Evolutionary conservation across 1,140 invertebrate genomes (phyloP).

Genomic region (Camponotus pennsylvanicus): DNA sequence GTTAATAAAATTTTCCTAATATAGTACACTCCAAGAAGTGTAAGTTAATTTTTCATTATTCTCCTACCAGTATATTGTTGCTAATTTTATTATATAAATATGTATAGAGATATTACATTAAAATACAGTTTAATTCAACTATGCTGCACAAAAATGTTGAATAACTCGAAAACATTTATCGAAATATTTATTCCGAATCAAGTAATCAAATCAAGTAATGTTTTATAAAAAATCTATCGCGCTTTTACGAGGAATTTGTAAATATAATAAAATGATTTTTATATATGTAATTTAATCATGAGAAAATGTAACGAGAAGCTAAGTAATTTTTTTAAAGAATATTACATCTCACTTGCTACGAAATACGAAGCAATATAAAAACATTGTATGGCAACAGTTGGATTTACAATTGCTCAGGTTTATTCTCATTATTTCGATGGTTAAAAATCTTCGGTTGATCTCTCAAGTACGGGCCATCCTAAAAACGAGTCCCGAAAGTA

Average conservation of each 20-base stretch:
- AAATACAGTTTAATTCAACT: neutral
- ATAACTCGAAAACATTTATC: neutral
- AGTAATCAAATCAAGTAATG: neutral
- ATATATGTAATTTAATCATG: neutral
- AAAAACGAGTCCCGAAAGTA: slow-evolving; percentile 55
- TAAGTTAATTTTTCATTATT: slow-evolving; percentile 1
- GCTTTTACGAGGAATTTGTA: neutral
- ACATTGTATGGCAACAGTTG: neutral
- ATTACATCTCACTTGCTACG: neutral
- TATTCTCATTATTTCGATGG: neutral
- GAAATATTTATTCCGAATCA: neutral
- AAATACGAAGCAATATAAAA: neutral
- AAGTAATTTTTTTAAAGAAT: neutral
- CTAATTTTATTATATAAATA: neutral
- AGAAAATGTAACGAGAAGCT: neutral
- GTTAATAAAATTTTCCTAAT: neutral
- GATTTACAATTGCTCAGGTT: neutral
- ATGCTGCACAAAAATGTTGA: neutral
- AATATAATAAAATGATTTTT: slow-evolving; percentile 22
- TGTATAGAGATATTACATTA: neutral
- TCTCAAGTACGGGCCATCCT: slow-evolving; percentile 11
- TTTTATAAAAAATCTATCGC: neutral
- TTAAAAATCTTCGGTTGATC: slow-evolving; percentile 7
- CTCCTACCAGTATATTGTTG: neutral
- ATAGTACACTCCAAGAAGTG: neutral